Evolutionary conservation across 2,888 invertebrate species (phyloP).

Genomic region (Lasioglossum calceatum): DNA sequence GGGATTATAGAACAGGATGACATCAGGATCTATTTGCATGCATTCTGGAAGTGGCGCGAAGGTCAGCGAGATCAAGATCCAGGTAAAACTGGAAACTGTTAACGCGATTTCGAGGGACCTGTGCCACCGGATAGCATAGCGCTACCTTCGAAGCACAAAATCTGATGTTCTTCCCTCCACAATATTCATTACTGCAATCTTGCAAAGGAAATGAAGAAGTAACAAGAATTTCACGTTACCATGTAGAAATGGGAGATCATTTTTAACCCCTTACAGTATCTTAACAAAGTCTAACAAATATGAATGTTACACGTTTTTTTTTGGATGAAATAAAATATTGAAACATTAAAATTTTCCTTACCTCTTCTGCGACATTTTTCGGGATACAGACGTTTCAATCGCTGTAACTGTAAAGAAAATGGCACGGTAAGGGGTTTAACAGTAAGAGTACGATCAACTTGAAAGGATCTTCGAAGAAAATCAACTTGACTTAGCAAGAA

Average conservation of each 20-base stretch:
- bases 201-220: neutral
- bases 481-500: too few species aligned
- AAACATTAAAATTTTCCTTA: too few species aligned
- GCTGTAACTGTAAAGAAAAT: too few species aligned
- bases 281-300: too few species aligned
- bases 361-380: too few species aligned
- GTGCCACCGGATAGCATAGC: neutral
- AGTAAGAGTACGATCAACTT: neutral
- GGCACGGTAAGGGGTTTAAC: neutral
- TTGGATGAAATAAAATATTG: too few species aligned
- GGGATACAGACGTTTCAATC: too few species aligned
- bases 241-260: neutral
- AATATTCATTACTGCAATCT: neutral
- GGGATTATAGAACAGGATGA: slow-evolving; percentile 14
- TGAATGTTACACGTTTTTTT: too few species aligned
- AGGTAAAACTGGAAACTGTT: slow-evolving; percentile 64
- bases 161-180: neutral
- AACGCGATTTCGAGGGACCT: slow-evolving; percentile 55
- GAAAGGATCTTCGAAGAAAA: neutral
- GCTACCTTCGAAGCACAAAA: slow-evolving; percentile 9
- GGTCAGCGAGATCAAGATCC: slow-evolving; percentile 65
- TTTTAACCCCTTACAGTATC: neutral
- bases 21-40: slow-evolving; percentile 59
- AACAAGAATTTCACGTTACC: neutral
- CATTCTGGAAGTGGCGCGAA: slow-evolving; percentile 57